Evolutionary conservation across 2,888 invertebrate species (phyloP), one percentile per base, ranked within the genome.

Genomic region (Blastobasis adustella): DNA sequence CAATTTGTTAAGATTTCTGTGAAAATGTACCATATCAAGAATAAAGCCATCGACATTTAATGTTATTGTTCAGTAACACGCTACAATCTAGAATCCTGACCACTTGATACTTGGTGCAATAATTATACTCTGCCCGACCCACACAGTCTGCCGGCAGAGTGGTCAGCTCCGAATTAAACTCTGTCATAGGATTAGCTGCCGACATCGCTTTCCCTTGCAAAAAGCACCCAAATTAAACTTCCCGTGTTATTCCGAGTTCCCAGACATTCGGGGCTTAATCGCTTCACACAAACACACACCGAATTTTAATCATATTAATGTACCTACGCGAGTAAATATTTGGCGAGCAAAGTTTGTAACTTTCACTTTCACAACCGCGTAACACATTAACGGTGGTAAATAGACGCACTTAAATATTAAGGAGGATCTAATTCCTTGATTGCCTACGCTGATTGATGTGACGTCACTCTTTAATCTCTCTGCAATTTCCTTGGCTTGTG

Each of bases 391-490:
- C 37, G 9, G 5, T 8, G 9, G 40, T 40, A 40, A 9, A 43
- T 43, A 49, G 38, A 8, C 47, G 49, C 39, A 23, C 49, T 52
- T 44, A 49, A 47, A 44, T 46, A 49, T 52, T 52, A 38, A 48
- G 60, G 54, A 45, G 54, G 57, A 62, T 66, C 67, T 61, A 66
- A 70, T 69, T 71, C 67, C 61, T 63, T 59, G 63, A 63, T 69
- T 65, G 66, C 68, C 65, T 63, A 65, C 64, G 65, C 65, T 71
- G 73, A 72, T 69, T 66, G 70, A 72, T 72, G 66, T 49, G 60
- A 58, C 55, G 54, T 58, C 55, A 65, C 64, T 66, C 56, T 50
- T 56, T 55, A 58, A 59, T 63, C 58, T 54, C 56, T 54, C 55
- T 56, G 55, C 51, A 54, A 53, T 53, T 58, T 54, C 54, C 56